Evolutionary conservation across 2,888 invertebrate genomes (phyloP).

Genomic region (Lithophane ornitopus): DNA sequence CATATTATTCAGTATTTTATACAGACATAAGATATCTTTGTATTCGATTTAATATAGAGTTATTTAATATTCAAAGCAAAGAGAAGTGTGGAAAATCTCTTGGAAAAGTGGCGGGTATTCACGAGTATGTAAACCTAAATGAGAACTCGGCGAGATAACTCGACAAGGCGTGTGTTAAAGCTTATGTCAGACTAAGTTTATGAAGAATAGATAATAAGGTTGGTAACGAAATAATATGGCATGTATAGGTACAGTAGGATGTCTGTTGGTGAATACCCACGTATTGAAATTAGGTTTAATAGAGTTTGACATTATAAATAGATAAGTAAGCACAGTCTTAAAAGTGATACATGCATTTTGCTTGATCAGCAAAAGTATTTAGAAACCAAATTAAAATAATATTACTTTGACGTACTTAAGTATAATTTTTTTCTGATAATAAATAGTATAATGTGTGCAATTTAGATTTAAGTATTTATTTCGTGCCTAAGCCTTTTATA

Average conservation of each 20-base stretch:
- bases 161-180: constrained; percentile 19
- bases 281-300: constrained; percentile 14
- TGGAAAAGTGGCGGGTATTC: neutral
- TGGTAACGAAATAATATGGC: constrained; percentile 19
- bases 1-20: constrained; percentile 8
- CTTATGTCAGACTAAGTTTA: constrained; percentile 28
- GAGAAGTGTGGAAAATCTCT: constrained; percentile 1
- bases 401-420: neutral
- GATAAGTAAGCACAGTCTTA: constrained; percentile 13
- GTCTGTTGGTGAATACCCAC: constrained; percentile 1
- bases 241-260: neutral
- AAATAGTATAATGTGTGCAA: constrained; percentile 5
- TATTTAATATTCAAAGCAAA: constrained; percentile 11
- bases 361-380: constrained; percentile 19
- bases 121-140: neutral
- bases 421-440: neutral
- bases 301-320: neutral
- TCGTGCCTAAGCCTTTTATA: constrained; percentile 18
- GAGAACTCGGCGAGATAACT: constrained; percentile 1
- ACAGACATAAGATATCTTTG: neutral
- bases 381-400: neutral
- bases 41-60: neutral
- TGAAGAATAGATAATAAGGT: constrained; percentile 7
- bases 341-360: constrained; percentile 2
- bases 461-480: constrained; percentile 23